Evolutionary conservation across 2,797 vertebrate genomes (phyloP), one percentile per base, ranked within the genome.

Genomic region (Merluccius polli): DNA sequence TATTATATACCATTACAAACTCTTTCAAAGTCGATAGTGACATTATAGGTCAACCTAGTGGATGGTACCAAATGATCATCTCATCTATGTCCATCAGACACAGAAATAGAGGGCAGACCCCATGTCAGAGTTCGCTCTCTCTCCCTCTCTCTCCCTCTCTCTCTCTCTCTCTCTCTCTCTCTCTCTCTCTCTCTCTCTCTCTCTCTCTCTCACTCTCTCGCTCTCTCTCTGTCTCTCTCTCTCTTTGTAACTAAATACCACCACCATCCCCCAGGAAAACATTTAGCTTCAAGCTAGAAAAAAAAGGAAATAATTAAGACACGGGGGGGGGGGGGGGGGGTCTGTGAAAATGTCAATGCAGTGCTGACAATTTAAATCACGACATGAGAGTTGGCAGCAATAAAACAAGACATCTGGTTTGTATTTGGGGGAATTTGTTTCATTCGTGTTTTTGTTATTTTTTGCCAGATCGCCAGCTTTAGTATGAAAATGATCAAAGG

Each of bases 331-430:
- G n/a, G n/a, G n/a, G n/a, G n/a, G 70, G 70, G 21, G 21, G 52
- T 21, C 71, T 33, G 72, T 73, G 77, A 81, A 88, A 91, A 89
- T 78, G 74, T 71, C 77, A 75, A 29, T 24, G 0, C 29, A 30
- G 72, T 77, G 76, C 41, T 70, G 74, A 29, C 27, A 68, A 29
- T 82, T 72, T 81, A 33, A 18, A 70, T 87, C 86, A 86, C 71
- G 78, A 52, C 81, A 70, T 44, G 71, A 82, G 83, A 71, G 77
- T 81, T 84, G 83, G 81, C 85, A 84, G 81, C 71, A 67, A 12
- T 31, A 71, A 71, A 11, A 71, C 83, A 76, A 85, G 75, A 59
- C 52, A 59, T 16, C 52, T 59, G 52, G 52, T 21, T 9, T 24
- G 21, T 9, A 8, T 59, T 59, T 59, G 7, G 21, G 41, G 52